phyloP scores from a whole-genome alignment of 2,888 invertebrate species.

The Agrenia bidenticulata region DNA sequence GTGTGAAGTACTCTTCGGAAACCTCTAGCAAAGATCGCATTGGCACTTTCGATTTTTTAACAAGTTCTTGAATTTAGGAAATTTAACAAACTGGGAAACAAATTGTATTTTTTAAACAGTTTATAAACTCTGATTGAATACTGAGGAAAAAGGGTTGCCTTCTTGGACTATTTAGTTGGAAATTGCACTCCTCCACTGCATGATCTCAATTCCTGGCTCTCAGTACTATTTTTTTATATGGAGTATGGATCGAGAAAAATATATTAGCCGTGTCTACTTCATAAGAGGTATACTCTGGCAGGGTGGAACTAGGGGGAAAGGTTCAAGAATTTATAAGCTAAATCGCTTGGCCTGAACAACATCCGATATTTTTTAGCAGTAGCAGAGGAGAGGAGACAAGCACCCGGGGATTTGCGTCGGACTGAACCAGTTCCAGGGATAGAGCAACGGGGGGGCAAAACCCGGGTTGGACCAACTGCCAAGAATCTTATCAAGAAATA shows the following conservation, averaged over 20 bases:
- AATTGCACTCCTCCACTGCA: no score
- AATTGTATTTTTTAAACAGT: background rate
- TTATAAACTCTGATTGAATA: background rate
- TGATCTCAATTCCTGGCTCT: no score
- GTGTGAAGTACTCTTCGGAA: slow-evolving; percentile 14
- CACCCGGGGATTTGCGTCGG: slow-evolving; percentile 13
- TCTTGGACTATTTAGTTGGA: no score
- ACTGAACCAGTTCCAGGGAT: slow-evolving; percentile 5
- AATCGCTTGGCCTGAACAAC: background rate
- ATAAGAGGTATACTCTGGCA: background rate
- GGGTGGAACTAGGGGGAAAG: slow-evolving; percentile 7
- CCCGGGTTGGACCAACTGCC: background rate
- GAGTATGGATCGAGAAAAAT: background rate
- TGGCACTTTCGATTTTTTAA: slow-evolving; percentile 12
- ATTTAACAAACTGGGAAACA: background rate
- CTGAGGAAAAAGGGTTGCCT: no score
- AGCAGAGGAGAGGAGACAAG: slow-evolving; percentile 3
- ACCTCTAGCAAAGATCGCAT: slow-evolving; percentile 13
- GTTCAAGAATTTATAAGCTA: background rate
- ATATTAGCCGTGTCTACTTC: no score
- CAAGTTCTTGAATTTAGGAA: background rate
- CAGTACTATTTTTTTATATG: background rate
- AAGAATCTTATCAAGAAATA: background rate
- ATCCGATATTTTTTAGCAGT: slow-evolving; percentile 7
- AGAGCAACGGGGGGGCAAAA: background rate